phyloP scores from a whole-genome alignment of 2,888 invertebrate species.

The Lamellibrachia columna region DNA sequence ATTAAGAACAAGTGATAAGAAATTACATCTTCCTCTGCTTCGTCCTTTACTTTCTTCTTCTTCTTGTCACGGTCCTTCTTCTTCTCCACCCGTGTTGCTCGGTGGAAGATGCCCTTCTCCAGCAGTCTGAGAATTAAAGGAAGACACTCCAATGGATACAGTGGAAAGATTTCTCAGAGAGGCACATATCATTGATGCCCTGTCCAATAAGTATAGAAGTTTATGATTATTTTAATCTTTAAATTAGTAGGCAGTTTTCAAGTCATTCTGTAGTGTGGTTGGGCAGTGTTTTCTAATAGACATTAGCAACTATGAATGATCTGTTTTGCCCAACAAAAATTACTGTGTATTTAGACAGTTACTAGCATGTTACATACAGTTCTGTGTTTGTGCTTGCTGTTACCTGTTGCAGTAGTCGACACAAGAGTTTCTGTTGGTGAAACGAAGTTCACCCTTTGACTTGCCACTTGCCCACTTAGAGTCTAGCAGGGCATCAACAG shows the following conservation, averaged over 20 bases:
- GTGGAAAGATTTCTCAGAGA: not conserved
- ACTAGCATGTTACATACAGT: not conserved
- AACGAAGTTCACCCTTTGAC: constrained; percentile 76
- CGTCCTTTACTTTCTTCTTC: constrained; percentile 67
- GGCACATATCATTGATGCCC: no score
- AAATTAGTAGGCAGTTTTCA: no score
- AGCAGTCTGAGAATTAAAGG: constrained; percentile 73
- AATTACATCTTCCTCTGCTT: constrained; percentile 46
- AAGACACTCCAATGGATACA: not conserved
- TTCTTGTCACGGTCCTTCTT: constrained; percentile 73
- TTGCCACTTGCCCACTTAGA: constrained; percentile 82
- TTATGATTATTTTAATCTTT: no score
- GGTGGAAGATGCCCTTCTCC: constrained; percentile 92
- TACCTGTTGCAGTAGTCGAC: constrained; percentile 79
- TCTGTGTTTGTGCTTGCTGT: constrained; percentile 1
- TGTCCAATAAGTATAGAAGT: no score
- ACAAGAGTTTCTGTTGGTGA: constrained; percentile 83
- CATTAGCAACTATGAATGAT: no score
- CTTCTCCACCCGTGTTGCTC: constrained; percentile 71
- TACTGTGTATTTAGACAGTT: no score
- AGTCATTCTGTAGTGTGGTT: no score
- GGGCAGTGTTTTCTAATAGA: no score
- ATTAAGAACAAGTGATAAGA: no score
- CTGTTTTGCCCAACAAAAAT: no score
- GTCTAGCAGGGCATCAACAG: constrained; percentile 88